phyloP scores from a whole-genome alignment of 2,797 vertebrate species.

The Antrozous pallidus region DNA sequence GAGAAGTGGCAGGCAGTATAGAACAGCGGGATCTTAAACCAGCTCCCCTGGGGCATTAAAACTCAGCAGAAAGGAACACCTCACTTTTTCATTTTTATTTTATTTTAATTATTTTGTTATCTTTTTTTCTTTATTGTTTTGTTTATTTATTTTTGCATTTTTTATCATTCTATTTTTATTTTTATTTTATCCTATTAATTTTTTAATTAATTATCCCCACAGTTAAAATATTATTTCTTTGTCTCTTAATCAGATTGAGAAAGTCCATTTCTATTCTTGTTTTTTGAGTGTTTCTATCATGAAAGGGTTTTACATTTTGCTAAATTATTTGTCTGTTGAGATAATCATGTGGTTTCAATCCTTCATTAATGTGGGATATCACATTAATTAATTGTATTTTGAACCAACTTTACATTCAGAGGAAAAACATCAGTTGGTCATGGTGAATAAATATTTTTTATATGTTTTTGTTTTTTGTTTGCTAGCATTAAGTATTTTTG shows the following conservation, averaged over 20 bases:
- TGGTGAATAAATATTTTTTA: neutral
- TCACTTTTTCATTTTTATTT: too few relatives aligned
- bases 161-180: too few relatives aligned
- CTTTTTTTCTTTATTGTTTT: too few relatives aligned
- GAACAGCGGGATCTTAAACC: too few relatives aligned
- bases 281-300: neutral
- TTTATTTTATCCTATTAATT: too few relatives aligned
- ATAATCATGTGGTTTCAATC: neutral
- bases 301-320: neutral
- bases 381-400: neutral
- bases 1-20: too few relatives aligned
- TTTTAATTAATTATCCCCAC: too few relatives aligned
- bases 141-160: too few relatives aligned
- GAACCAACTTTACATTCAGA: slow-evolving; percentile 12
- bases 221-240: neutral
- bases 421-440: neutral
- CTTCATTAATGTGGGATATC: neutral
- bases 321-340: neutral
- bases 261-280: neutral
- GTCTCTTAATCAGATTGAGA: neutral
- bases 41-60: too few relatives aligned
- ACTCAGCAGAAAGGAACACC: too few relatives aligned
- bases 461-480: neutral
- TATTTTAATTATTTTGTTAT: too few relatives aligned
- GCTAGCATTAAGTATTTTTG: neutral